These are phyloP conservation scores for Meloidogyne hapla DNA, from an alignment of 1,140 invertebrate species.

Conservation along the genomic window DNA sequence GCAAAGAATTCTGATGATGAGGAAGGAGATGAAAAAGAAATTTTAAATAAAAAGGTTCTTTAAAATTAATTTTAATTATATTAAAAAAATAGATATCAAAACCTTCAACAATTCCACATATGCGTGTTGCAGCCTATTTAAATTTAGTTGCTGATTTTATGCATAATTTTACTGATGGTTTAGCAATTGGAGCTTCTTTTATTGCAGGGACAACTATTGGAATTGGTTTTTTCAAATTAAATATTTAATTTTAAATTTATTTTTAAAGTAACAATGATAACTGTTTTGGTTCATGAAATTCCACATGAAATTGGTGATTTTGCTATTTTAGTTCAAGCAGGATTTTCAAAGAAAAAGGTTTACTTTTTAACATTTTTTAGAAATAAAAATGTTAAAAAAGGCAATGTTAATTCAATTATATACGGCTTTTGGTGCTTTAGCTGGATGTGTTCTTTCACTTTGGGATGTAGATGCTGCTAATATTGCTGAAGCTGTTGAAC, in stretches of 20 bases:
- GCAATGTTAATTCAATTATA: conserved; percentile 85
- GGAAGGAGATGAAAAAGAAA: neutral
- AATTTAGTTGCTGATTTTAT: conserved; percentile 91
- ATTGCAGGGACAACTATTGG: conserved; percentile 73
- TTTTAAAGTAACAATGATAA: conserved; percentile 80
- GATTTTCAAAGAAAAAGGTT: conserved; percentile 81
- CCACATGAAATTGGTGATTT: conserved; percentile 98
- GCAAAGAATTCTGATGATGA: conserved; percentile 45
- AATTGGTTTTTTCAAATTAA: conserved; percentile 39
- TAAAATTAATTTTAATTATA: too few species aligned
- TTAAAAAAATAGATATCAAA: too few species aligned
- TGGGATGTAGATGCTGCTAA: conserved; percentile 51
- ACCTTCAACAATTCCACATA: neutral
- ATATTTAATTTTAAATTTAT: neutral
- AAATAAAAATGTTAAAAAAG: conserved; percentile 64
- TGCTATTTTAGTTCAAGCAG: conserved; percentile 90
- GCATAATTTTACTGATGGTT: conserved; percentile 93
- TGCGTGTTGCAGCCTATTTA: conserved; percentile 82
- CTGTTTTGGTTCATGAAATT: conserved; percentile 90
- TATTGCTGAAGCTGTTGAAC: conserved; percentile 71
- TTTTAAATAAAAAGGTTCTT: neutral
- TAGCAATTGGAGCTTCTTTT: conserved; percentile 91
- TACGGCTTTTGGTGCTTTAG: conserved; percentile 87
- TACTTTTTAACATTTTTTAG: too few species aligned
- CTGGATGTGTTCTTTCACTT: conserved; percentile 58